phyloP scores from a whole-genome alignment of 2,797 vertebrate species.

The Ctenopoma multispine region DNA sequence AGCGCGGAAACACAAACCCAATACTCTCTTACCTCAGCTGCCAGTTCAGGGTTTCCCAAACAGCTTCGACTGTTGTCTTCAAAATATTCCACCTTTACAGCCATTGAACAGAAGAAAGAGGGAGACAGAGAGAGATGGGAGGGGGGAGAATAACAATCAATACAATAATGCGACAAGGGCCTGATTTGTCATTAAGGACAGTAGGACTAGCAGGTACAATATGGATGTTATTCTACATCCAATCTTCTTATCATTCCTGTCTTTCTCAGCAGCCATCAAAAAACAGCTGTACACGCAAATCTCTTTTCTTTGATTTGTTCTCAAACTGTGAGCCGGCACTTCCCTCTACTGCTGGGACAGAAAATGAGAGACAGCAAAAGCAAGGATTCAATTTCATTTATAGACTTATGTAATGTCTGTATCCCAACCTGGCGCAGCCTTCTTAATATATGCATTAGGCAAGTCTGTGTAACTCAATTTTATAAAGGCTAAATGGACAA shows the following conservation, averaged over 20 bases:
- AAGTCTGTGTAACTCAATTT: conserved; percentile 7
- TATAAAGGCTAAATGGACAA: conserved; percentile 11
- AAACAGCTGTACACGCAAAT: conserved; percentile 31
- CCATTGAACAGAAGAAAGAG: conserved; percentile 47
- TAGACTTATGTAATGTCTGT: conserved; percentile 78
- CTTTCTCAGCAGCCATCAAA: conserved; percentile 28
- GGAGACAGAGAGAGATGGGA: conserved; percentile 51
- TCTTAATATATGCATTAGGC: conserved; percentile 22
- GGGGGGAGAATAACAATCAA: conserved; percentile 79
- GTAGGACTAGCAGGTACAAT: conserved; percentile 19
- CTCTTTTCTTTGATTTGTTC: conserved; percentile 55
- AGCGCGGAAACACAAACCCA: conserved; percentile 26
- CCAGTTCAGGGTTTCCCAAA: conserved; percentile 72
- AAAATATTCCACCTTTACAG: conserved; percentile 82
- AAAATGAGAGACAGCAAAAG: conserved; percentile 51
- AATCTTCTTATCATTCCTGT: conserved; percentile 14
- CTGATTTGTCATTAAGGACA: conserved; percentile 51
- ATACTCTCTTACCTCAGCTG: conserved; percentile 82
- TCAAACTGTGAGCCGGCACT: conserved; percentile 62
- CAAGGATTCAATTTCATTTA: conserved; percentile 60
- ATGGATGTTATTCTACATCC: conserved; percentile 4
- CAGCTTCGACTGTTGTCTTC: conserved; percentile 75
- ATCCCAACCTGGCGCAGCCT: conserved; percentile 37
- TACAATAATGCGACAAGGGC: conserved; percentile 83
- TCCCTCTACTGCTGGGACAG: conserved; percentile 63